Base-by-base conservation (phyloP, 2,888 invertebrate genomes). In the Cerastis leucographa region DNA sequence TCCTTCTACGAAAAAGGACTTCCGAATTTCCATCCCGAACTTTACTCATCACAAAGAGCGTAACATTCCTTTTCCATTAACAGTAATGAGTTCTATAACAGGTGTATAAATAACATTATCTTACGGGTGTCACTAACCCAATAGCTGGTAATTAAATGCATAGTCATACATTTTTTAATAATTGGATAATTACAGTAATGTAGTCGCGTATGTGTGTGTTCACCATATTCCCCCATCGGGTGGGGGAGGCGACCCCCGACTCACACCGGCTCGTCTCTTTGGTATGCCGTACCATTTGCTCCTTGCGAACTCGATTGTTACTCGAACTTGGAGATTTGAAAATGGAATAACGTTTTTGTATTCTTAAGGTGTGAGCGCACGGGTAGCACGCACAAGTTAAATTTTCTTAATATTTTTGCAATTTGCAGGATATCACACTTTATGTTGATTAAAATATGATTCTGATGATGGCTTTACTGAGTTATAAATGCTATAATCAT, bases 181-280 rank as follows among this genome's bases (percentile, higher is more conserved):
- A 95, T 95, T 94, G 94, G 93, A 95, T 96, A 95, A 96, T 96
- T 96, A 96, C 93, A 92, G 93, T 96, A 96, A 96, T 96, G 95
- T 95, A 94, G 93, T 91, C 91, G 92, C 87, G 95, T 83, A 76
- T 85, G 82, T 94, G 94, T 94, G 93, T 91, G 93, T 94, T 92
- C 92, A 92, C 93, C 93, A 94, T 94, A 93, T 95, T 94, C 93
- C 93, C 92, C 92, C 89, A 90, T 82, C 83, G 87, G 87, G 88
- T 76, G 90, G 90, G 89, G 90, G 90, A 82, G 88, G 85, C 74
- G 66, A 76, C 87, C 88, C 87, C 90, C 80, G 42, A 80, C 89
- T 86, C 91, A 88, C 86, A 87, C 90, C 87, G 83, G 67, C 84
- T 77, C 85, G 90, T 91, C 90, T 92, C 92, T 91, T 92, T 91